A percentile compares a stretch with the other conserved stretches of the same genome.
Evolutionary conservation across 2,888 invertebrate genomes (phyloP).

Genomic region (Drosophila neotestacea): DNA sequence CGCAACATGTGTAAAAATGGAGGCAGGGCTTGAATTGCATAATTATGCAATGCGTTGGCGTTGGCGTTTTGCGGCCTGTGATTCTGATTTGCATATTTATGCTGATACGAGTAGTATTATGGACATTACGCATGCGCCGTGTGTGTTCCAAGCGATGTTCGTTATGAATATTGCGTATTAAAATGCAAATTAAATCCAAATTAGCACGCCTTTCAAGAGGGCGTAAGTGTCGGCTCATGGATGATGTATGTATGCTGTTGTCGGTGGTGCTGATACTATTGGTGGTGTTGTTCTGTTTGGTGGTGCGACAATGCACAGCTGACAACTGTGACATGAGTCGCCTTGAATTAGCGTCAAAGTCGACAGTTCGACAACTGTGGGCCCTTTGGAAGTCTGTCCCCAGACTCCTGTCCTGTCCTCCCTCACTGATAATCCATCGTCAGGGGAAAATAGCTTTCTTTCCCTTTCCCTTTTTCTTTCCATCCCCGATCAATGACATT

Average conservation of each 20-base stretch:
- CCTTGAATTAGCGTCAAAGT: slow-evolving; percentile 26
- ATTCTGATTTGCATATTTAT: slow-evolving; percentile 71
- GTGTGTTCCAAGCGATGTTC: slow-evolving; percentile 25
- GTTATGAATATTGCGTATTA: slow-evolving; percentile 71
- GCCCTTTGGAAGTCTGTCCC: not conserved
- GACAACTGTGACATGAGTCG: slow-evolving; percentile 28
- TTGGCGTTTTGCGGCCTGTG: slow-evolving; percentile 44
- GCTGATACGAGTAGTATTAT: slow-evolving; percentile 42
- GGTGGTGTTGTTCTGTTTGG: not conserved
- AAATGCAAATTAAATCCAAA: slow-evolving; percentile 77
- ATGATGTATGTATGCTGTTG: not conserved
- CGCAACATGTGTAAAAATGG: slow-evolving; percentile 20
- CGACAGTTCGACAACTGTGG: not conserved
- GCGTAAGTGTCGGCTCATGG: slow-evolving; percentile 8
- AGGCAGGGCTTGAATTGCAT: slow-evolving; percentile 45
- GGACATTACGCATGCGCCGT: slow-evolving; percentile 64
- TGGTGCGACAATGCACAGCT: not conserved
- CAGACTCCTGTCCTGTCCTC: not conserved
- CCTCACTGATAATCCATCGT: not conserved
- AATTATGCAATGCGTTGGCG: slow-evolving; percentile 71
- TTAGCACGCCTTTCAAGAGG: slow-evolving; percentile 65
- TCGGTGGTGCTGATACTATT: not conserved
- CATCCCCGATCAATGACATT: not conserved
- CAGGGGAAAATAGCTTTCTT: not conserved
- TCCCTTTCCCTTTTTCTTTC: too few relatives aligned